phyloP scores from a whole-genome alignment of 2,797 vertebrate genomes.

The Rhadinocentrus ornatus region DNA sequence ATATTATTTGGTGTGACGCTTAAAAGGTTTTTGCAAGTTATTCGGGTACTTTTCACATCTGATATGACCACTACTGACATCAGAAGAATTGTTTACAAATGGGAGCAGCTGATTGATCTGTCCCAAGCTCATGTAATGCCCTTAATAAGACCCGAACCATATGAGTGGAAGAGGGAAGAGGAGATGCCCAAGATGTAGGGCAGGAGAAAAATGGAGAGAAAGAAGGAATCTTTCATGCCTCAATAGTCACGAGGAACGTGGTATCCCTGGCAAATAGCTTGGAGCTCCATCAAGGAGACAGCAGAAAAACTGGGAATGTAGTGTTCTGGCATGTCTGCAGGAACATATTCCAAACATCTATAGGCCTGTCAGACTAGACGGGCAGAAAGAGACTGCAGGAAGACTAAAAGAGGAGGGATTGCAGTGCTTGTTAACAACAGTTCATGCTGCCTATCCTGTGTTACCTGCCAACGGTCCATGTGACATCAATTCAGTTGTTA shows the following conservation, averaged over 20 bases:
- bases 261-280: neutral
- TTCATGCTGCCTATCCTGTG: too few relatives aligned
- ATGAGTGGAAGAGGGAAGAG: neutral
- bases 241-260: neutral
- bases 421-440: neutral
- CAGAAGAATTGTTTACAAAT: neutral
- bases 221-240: neutral
- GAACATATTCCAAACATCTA: neutral
- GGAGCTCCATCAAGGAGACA: neutral
- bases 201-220: neutral
- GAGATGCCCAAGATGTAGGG: neutral
- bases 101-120: neutral
- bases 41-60: too few relatives aligned
- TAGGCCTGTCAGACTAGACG: neutral
- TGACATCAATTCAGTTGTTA: too few relatives aligned
- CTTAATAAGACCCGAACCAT: neutral
- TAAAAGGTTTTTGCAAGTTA: too few relatives aligned
- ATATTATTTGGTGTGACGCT: too few relatives aligned
- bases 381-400: neutral
- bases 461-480: too few relatives aligned
- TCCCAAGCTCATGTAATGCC: neutral
- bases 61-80: too few relatives aligned
- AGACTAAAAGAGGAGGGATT: neutral
- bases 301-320: neutral
- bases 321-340: neutral